Percentiles rank a stretch among this genome's conserved stretches.
Conservation (phyloP, 1,140 invertebrate species). For the Helicoverpa zea region DNA sequence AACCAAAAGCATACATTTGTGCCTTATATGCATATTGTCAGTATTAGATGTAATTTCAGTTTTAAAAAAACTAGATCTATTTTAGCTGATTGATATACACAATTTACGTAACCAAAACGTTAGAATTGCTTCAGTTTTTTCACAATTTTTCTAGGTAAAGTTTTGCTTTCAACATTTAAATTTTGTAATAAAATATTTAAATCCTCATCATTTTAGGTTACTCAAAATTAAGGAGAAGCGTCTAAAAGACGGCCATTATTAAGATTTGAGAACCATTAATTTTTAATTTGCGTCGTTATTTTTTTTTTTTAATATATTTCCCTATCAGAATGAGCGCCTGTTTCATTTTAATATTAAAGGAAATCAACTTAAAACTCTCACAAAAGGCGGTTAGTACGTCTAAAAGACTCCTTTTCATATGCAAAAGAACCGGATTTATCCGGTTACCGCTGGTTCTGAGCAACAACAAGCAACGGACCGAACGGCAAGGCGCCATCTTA, state of each 20-base stretch:
- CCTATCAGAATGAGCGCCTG: neutral
- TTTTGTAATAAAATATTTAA: too few species aligned
- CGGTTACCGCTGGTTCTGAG: conserved; percentile 36
- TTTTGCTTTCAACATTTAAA: too few species aligned
- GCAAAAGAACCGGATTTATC: conserved; percentile 46
- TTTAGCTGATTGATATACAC: too few species aligned
- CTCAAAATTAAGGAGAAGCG: neutral
- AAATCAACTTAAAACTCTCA: conserved; percentile 36
- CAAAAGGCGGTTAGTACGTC: conserved; percentile 38
- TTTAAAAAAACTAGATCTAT: too few species aligned
- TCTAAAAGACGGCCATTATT: too few species aligned
- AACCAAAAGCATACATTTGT: too few species aligned
- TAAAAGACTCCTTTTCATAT: conserved; percentile 47
- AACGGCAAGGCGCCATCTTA: conserved; percentile 38
- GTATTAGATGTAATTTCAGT: too few species aligned
- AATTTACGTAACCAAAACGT: too few species aligned
- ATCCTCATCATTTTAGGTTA: too few species aligned
- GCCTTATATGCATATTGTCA: too few species aligned
- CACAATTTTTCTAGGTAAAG: too few species aligned
- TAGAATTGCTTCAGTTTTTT: too few species aligned
- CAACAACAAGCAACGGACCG: conserved; percentile 42
- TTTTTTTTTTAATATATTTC: conserved; percentile 16
- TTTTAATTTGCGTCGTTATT: neutral
- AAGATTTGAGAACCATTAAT: neutral
- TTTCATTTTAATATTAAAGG: conserved; percentile 44